Base-by-base conservation (phyloP, 2,888 invertebrate species). In the Nomada ruficornis region DNA sequence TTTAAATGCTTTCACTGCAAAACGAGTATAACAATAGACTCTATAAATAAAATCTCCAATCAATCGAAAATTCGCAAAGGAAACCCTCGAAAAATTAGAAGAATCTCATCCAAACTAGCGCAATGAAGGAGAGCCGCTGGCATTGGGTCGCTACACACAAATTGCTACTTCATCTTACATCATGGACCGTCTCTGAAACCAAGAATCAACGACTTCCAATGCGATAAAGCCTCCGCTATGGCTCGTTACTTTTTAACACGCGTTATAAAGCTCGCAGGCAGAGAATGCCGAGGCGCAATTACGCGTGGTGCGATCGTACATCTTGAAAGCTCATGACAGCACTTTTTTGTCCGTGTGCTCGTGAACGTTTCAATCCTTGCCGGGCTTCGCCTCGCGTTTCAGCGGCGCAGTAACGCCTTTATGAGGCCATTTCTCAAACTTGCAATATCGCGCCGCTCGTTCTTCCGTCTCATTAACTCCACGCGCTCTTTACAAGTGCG, bases 391-490 rank as follows among this genome's bases (percentile, higher is more conserved):
- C 77, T 54, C 67, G 57, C 63, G 74, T 75, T 81, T 78, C 83
- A 81, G 23, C 69, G 71, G 54, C 52, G 73, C 50, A 67, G 80
- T 78, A 83, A 76, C 65, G 73, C 78, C 70, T 83, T 85, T 81
- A 84, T 80, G 84, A 77, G 80, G 73, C 83, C 75, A 82, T 84
- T 83, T 80, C 80, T 84, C 84, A 84, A 80, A 84, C 83, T 80
- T 70, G 83, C 77, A 83, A 83, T 84, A 84, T 83, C 77, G 80
- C 64, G 55, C 54, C 71, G 83, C 80, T 75, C 80, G 84, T 83
- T 84, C 84, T 84, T 83, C 83, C 83, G 83, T 84, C 84, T 84
- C 84, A 83, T 84, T 84, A 83, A 84, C 80, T 75, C 80, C 57
- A 52, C 75, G 60, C 80, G 70, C 77, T 76, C 82, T 77, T 82